Conservation (phyloP, 2,888 invertebrate genomes). For the Scaptomyza reducta region DNA sequence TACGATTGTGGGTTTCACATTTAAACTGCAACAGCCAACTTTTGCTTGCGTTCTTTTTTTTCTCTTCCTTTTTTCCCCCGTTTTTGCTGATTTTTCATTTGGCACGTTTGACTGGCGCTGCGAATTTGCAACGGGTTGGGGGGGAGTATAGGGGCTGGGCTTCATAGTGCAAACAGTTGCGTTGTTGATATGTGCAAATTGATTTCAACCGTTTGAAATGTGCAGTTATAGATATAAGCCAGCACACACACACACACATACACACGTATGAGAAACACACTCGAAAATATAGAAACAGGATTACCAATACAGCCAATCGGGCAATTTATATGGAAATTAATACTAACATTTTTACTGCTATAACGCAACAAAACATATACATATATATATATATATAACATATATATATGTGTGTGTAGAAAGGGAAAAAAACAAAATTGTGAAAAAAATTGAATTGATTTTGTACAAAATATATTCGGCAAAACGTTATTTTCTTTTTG, state of each 20-base stretch:
- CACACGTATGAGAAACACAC: constrained; percentile 2
- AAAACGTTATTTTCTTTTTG: constrained; percentile 15
- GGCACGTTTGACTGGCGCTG: constrained; percentile 54
- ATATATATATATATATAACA: too few relatives aligned
- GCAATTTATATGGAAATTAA: constrained; percentile 76
- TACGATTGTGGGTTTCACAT: constrained; percentile 23
- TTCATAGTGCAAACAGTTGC: constrained; percentile 74
- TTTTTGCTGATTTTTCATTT: constrained; percentile 75
- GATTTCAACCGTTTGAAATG: constrained; percentile 75
- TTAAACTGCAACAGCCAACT: constrained; percentile 55
- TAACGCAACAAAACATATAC: constrained; percentile 25
- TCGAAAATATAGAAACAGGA: constrained; percentile 36
- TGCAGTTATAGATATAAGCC: constrained; percentile 66
- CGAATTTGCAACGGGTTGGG: constrained; percentile 10
- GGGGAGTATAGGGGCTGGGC: constrained; percentile 17
- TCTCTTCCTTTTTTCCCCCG: background rate
- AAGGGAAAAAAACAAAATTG: background rate
- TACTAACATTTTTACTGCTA: constrained; percentile 71
- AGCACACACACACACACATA: constrained; percentile 10
- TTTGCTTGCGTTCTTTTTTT: constrained; percentile 40
- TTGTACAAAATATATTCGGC: constrained; percentile 47
- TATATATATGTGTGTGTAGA: too few relatives aligned
- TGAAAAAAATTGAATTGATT: constrained; percentile 55
- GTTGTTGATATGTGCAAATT: constrained; percentile 80
- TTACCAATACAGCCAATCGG: constrained; percentile 42